phyloP scores from a whole-genome alignment of 1,140 invertebrate genomes.

The Mizuhopecten yessoensis region DNA sequence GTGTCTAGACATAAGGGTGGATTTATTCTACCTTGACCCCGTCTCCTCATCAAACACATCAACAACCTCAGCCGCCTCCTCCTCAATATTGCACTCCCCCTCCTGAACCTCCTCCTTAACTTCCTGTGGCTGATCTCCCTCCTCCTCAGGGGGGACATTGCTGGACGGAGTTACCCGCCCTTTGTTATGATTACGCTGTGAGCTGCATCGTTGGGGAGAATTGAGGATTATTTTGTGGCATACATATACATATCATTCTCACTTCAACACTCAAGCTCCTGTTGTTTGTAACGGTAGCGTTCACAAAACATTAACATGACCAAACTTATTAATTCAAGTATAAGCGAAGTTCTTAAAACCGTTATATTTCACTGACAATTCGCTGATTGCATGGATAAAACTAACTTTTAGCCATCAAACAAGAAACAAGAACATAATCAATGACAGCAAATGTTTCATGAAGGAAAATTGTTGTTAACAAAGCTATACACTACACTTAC shows the following conservation, averaged over 20 bases:
- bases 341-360: too few relatives aligned
- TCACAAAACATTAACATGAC: too few relatives aligned
- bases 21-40: constrained; percentile 38
- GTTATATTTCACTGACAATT: too few relatives aligned
- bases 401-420: too few relatives aligned
- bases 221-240: constrained; percentile 7
- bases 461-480: too few relatives aligned
- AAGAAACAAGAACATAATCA: too few relatives aligned
- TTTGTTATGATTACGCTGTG: constrained; percentile 38
- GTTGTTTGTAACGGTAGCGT: neutral
- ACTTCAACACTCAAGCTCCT: neutral
- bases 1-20: constrained; percentile 10
- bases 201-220: neutral
- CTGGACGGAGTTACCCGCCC: constrained; percentile 35
- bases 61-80: neutral
- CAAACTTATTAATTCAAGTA: too few relatives aligned
- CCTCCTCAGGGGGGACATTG: constrained; percentile 29
- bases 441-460: too few relatives aligned
- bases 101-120: neutral
- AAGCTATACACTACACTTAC: too few relatives aligned
- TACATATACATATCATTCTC: neutral
- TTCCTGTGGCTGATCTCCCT: neutral
- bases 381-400: too few relatives aligned
- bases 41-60: constrained; percentile 12
- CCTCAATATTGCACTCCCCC: constrained; percentile 31